A percentile compares a stretch with the other conserved stretches of the same genome.
These are phyloP conservation scores for Siniperca undulata DNA, from an alignment of 2,797 vertebrate genomes.

Conservation along the genomic window DNA sequence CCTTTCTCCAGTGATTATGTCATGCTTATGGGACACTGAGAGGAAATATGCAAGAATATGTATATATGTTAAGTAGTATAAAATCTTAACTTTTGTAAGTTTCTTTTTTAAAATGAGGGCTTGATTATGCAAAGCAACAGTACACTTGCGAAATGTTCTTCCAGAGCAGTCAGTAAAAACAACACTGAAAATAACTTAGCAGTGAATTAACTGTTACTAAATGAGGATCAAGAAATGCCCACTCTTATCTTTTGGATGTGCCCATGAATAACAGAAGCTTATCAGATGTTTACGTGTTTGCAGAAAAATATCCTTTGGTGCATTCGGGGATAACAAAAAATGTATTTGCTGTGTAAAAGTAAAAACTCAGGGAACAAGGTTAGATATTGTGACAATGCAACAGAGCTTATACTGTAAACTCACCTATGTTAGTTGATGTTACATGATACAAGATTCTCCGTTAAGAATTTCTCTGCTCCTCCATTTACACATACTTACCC, in stretches of 20 bases:
- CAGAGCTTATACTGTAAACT: neutral
- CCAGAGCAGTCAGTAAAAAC: neutral
- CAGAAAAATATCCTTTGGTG: neutral
- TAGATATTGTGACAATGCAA: neutral
- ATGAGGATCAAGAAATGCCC: slow-evolving; percentile 6
- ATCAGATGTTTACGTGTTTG: neutral
- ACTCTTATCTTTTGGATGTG: neutral
- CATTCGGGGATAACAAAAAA: neutral
- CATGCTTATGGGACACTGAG: neutral
- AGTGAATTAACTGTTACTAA: slow-evolving; percentile 14
- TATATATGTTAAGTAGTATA: neutral
- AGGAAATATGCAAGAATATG: slow-evolving; percentile 17
- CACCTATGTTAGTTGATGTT: neutral
- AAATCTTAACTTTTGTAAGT: neutral
- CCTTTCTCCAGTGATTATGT: slow-evolving; percentile 29
- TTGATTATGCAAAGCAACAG: slow-evolving; percentile 23
- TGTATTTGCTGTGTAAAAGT: neutral
- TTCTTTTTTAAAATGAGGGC: neutral
- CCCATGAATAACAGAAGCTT: neutral
- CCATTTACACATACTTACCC: neutral
- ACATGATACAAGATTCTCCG: neutral
- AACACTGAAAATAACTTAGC: neutral
- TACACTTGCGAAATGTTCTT: neutral
- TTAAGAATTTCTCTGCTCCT: neutral
- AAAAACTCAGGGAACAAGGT: neutral